Evolutionary conservation across 2,888 invertebrate species (phyloP), one percentile per base, ranked within the genome.

Genomic region (Tortrix viridana): DNA sequence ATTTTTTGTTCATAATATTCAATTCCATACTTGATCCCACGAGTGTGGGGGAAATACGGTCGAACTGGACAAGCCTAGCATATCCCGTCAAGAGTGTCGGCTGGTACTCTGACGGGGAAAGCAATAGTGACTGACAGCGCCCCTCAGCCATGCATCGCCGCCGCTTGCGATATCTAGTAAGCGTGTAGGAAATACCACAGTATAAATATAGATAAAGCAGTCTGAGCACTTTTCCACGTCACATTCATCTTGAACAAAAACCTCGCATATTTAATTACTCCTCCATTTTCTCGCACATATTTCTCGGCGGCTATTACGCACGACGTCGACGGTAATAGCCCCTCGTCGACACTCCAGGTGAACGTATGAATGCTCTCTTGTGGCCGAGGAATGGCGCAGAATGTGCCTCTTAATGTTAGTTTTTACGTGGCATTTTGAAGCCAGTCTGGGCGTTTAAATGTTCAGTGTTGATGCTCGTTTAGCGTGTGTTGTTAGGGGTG

Each of bases 291-390:
- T 18, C 19, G 52, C 50, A 58, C 43, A 58, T 58, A 58, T 58
- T 62, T 57, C 47, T 43, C 49, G 49, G 47, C 52, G 63, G 57
- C 47, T 63, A 63, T 58, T 63, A 63, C 57, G 60, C 54, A 55
- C 60, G 60, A 47, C 54, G 63, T 61, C 55, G 62, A 47, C 57
- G 56, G 57, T 63, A 63, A 63, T 63, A 58, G 57, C 63, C 63
- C 63, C 63, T 63, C 57, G 63, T 47, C 57, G 62, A 56, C 62
- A 62, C 62, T 62, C 9, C 61, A 53, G 57, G 57, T 53, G 52
- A 57, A 57, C 57, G 63, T 63, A 58, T 63, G 63, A 63, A 63
- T 57, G 53, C 63, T 26, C 53, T 60, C 61, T 61, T 44, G 54
- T 41, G 63, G 50, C 38, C 52, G 62, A 62, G 38, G 49, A 56